Base-by-base conservation (phyloP, 2,797 vertebrate species). In the Poliocrania exsul region DNA sequence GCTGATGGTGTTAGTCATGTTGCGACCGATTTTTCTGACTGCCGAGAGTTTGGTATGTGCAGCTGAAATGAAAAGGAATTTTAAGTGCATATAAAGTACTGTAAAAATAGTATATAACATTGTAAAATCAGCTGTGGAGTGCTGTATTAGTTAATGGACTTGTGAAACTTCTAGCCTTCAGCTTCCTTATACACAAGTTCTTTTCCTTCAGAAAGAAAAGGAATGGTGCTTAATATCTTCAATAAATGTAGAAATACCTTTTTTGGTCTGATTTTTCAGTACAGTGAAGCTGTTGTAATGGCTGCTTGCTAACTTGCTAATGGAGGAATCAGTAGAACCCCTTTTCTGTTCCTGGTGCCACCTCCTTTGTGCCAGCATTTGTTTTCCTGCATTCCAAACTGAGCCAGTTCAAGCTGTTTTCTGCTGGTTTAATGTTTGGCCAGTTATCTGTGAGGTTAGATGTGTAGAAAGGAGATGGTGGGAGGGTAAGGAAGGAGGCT, bases 51-150 rank as follows among this genome's bases (percentile, higher is more conserved):
- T 84, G 93, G 86, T 88, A 58, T 83, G 81, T 87, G 92, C 88
- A 92, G 92, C 81, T 96, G 95, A 95, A 95, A 91, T 92, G 10
- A 62, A 87, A 91, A 93, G 79, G 85, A 91, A 67, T 95, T 92
- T 83, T 90, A 64, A 95, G 90, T 96, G 93, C 93, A 83, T 94
- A 92, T 92, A 47, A 96, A 95, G 84, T 95, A 73, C 88, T 96
- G 95, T 97, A 92, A 94, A 96, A 96, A 93, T 85, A 95, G 92
- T 89, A 80, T 94, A 91, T 92, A 89, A 85, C 54, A 31, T 89
- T 96, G 92, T 95, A 95, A 95, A 92, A 92, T 81, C 86, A 93
- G 91, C 93, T 96, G 75, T 92, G 87, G 89, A 94, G 91, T 96
- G 79, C 91, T 95, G 91, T 94, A 83, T 92, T 83, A 87, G 75